Conservation (phyloP, 2,797 vertebrate species). For the Bucorvus abyssinicus region DNA sequence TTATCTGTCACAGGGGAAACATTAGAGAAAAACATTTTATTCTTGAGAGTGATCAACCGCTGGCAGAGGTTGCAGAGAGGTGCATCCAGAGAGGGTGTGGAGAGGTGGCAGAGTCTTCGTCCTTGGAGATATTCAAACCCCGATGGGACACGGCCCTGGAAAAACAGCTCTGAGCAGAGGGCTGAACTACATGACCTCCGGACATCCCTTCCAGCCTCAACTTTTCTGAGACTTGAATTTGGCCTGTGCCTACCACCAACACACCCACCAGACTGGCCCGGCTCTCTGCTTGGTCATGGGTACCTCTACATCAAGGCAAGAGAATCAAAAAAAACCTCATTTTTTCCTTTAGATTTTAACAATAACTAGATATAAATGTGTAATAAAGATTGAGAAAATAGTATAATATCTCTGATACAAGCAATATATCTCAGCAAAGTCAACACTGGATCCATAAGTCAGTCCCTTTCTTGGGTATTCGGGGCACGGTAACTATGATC, state of each 20-base stretch:
- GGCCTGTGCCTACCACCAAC: neutral
- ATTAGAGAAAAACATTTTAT: neutral
- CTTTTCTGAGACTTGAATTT: neutral
- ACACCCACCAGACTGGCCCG: neutral
- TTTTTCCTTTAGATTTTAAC: neutral
- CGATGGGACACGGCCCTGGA: rapidly evolving
- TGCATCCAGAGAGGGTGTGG: neutral
- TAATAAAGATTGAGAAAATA: neutral
- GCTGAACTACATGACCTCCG: rapidly evolving
- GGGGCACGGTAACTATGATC: neutral
- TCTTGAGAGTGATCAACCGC: neutral
- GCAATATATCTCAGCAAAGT: neutral
- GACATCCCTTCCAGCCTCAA: neutral
- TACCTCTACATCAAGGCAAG: neutral
- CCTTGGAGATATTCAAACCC: neutral
- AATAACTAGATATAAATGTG: neutral
- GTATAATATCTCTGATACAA: neutral
- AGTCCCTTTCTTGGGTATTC: neutral
- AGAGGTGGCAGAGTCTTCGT: neutral
- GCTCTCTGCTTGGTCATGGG: neutral
- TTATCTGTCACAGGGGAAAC: neutral
- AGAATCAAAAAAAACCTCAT: neutral
- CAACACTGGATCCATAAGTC: neutral
- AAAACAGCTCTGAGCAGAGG: neutral
- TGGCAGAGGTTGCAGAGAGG: neutral